Base-by-base conservation (phyloP, 2,113 vertebrate genomes). In the Rana temporaria region DNA sequence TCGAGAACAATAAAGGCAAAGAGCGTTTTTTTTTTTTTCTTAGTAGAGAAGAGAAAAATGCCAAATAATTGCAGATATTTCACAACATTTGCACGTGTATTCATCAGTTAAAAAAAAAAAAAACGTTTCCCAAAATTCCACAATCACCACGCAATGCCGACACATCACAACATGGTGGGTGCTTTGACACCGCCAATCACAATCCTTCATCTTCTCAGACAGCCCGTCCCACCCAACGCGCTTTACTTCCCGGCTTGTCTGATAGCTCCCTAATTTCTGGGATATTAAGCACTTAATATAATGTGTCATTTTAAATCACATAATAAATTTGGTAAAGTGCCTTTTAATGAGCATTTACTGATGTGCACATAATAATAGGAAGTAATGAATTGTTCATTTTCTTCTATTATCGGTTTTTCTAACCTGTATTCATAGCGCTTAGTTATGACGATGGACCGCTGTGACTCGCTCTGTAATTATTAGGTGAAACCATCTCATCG, bases 251-350 rank as follows among this genome's bases (percentile, higher is more conserved):
- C 30, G 38, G 70, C 70, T 64, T 66, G 30, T 59, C 63, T 68
- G 71, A 76, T 92, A 90, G 90, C 91, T 94, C 91, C 92, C 92
- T 93, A 93, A 95, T 95, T 95, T 95, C 93, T 95, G 94, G 93
- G 88, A 93, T 94, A 95, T 95, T 95, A 95, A 92, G 94, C 91
- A 91, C 90, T 95, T 95, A 95, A 95, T 95, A 95, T 86, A 59
- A 94, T 95, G 94, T 94, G 90, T 94, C 93, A 92, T 94, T 94
- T 88, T 88, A 91, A 92, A 92, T 84, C 71, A 78, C 94, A 92
- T 90, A 91, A 92, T 93, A 92, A 92, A 93, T 91, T 90, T 92
- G 84, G 91, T 90, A 95, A 95, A 95, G 92, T 86, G 88, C 90
- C 91, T 94, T 95, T 95, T 95, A 95, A 95, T 94, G 93, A 95